Evolutionary conservation across 1,140 invertebrate genomes (phyloP).

Genomic region (Macrotrachela quadricornifera): DNA sequence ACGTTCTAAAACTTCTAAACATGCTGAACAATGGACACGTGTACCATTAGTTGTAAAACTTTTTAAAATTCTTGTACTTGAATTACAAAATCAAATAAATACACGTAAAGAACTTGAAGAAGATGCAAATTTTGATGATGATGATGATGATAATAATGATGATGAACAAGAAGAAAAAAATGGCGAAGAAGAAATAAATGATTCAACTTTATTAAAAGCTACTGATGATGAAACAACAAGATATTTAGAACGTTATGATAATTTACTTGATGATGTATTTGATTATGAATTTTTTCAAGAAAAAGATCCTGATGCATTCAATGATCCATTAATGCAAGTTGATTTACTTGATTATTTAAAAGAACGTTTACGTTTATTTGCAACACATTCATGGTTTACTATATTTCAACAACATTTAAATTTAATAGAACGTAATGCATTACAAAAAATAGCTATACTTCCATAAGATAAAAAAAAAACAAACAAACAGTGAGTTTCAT

Average conservation of each 20-base stretch:
- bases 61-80: constrained; percentile 39
- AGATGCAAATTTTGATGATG: constrained; percentile 19
- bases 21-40: constrained; percentile 33
- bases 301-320: constrained; percentile 25
- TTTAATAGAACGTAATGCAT: background rate
- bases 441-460: background rate
- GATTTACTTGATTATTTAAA: constrained; percentile 16
- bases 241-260: constrained; percentile 5
- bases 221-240: background rate
- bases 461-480: too few species aligned
- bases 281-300: constrained; percentile 12
- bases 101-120: constrained; percentile 17
- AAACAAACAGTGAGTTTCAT: background rate
- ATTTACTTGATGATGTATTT: constrained; percentile 4
- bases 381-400: background rate
- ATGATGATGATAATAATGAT: constrained; percentile 15
- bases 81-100: constrained; percentile 24
- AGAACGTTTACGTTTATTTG: constrained; percentile 8
- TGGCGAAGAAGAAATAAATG: background rate
- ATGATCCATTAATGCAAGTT: constrained; percentile 26
- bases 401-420: background rate
- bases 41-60: constrained; percentile 40
- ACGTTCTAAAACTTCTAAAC: background rate
- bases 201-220: background rate
- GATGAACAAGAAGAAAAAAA: constrained; percentile 16